phyloP scores from a whole-genome alignment of 2,797 vertebrate genomes.

The Mormyrops attenuatus region DNA sequence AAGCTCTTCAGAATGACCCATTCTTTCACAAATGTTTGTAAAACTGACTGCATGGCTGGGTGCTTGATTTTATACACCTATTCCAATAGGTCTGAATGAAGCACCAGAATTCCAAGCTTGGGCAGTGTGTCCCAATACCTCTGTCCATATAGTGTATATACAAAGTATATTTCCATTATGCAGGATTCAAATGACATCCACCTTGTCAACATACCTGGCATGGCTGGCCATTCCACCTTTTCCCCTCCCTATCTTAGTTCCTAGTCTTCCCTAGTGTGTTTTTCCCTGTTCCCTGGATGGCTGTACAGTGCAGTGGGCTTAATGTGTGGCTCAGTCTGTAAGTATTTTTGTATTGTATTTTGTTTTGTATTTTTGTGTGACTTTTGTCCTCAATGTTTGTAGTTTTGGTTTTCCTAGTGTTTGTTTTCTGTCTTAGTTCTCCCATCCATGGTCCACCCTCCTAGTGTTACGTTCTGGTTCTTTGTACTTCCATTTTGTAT shows the following conservation, averaged over 20 bases:
- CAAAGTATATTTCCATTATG: background rate
- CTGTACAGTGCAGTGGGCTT: background rate
- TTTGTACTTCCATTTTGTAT: background rate
- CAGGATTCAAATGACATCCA: background rate
- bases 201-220: background rate
- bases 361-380: background rate
- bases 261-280: background rate
- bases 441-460: background rate
- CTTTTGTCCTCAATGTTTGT: background rate
- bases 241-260: background rate
- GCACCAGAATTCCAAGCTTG: background rate
- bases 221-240: background rate
- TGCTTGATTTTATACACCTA: background rate
- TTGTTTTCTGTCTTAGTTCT: background rate
- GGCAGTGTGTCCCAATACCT: background rate
- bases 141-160: background rate
- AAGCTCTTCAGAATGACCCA: background rate
- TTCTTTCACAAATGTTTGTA: background rate
- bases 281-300: background rate
- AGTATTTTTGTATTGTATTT: no score
- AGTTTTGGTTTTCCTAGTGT: background rate
- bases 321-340: background rate
- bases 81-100: background rate
- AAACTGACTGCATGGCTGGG: background rate
- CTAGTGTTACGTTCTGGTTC: background rate